Percentiles rank a stretch among this genome's conserved stretches.
Conservation (phyloP, 2,797 vertebrate species). For the Muraenolepis orangiensis region DNA sequence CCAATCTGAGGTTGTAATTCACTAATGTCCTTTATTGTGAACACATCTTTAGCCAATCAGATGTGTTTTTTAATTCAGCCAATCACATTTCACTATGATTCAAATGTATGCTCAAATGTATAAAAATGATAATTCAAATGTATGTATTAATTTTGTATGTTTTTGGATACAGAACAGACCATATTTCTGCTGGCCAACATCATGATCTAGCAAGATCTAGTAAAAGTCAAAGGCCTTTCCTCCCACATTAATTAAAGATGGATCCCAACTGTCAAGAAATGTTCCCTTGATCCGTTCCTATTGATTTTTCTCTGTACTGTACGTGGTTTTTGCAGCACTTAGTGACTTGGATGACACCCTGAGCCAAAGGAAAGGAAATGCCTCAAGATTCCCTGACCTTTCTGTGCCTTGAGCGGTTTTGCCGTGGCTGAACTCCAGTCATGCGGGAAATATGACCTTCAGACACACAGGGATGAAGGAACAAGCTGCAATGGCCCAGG, state of each 20-base stretch:
- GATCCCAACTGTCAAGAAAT: not conserved
- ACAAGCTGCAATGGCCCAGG: constrained; percentile 12
- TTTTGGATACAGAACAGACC: not conserved
- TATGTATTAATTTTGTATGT: too few relatives aligned
- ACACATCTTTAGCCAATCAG: too few relatives aligned
- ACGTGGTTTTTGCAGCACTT: not conserved
- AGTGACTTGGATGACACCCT: constrained; percentile 17
- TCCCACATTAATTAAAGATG: constrained; percentile 12
- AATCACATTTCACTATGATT: not conserved
- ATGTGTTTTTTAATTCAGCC: too few relatives aligned
- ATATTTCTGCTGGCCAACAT: not conserved
- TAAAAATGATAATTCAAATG: too few relatives aligned
- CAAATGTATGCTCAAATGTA: too few relatives aligned
- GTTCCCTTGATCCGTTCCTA: not conserved
- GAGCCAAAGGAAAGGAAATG: constrained; percentile 24
- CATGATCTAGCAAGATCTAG: not conserved
- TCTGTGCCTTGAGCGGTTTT: constrained; percentile 31
- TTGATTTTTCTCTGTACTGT: not conserved
- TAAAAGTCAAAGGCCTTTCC: not conserved
- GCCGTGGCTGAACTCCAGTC: constrained; percentile 39
- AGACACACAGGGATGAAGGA: constrained; percentile 46
- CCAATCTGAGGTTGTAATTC: not conserved
- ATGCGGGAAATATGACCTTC: constrained; percentile 44
- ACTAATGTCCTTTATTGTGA: not conserved
- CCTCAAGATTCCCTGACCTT: constrained; percentile 46